Evolutionary conservation across 1,140 invertebrate species (phyloP).

Genomic region (Leptinotarsa texana): DNA sequence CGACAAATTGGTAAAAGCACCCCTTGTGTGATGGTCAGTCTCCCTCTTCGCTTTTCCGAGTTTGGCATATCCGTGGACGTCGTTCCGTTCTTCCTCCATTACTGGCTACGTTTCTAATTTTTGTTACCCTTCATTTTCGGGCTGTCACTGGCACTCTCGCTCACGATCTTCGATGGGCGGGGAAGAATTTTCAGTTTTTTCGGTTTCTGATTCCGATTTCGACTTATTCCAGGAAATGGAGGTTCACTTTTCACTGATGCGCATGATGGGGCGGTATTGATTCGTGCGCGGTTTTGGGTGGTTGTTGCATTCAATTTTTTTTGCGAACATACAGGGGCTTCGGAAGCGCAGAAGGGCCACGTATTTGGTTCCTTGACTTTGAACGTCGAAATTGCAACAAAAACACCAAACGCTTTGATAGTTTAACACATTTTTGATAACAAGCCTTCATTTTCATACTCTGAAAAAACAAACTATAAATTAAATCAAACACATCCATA

Average conservation of each 20-base stretch:
- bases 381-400: too few species aligned
- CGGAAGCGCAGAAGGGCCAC: too few species aligned
- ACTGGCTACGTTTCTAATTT: neutral
- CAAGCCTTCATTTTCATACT: too few species aligned
- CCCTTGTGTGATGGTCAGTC: constrained; percentile 54
- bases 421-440: too few species aligned
- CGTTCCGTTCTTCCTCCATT: constrained; percentile 42
- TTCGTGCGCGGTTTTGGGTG: constrained; percentile 10
- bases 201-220: too few species aligned
- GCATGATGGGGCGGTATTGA: constrained; percentile 20
- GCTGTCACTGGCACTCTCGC: too few species aligned
- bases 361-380: too few species aligned
- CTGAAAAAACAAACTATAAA: too few species aligned
- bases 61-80: constrained; percentile 52
- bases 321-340: neutral
- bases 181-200: too few species aligned
- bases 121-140: neutral
- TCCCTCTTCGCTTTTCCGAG: constrained; percentile 61
- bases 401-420: too few species aligned
- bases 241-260: constrained; percentile 7
- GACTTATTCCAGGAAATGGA: neutral
- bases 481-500: too few species aligned
- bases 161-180: too few species aligned
- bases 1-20: constrained; percentile 62
- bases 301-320: constrained; percentile 4